Evolutionary conservation across 2,113 vertebrate genomes (phyloP), one percentile per base, ranked within the genome.

Genomic region (Protobothrops flavoviridis): DNA sequence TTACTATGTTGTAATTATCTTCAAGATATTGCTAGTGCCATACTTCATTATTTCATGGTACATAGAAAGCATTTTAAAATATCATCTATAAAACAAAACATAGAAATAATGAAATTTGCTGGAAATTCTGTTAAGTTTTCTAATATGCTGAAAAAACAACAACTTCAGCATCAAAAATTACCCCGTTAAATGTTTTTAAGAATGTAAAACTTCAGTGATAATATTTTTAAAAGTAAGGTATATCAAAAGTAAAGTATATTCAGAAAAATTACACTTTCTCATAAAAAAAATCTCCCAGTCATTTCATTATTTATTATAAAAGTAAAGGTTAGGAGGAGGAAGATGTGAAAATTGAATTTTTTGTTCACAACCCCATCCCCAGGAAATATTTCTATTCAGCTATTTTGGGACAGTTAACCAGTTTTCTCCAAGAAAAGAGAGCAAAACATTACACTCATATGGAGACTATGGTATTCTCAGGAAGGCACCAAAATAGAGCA

Each of bases 291-390:
- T n/a, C 26, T 26, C 12, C 11, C 26, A 29, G 26, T 20, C 29
- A 52, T 29, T n/a, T 88, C 7, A 33, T 21, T 88, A 20, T 88
- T n/a, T 53, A 33, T 7, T 21, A 81, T 81, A 43, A 81, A 43
- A 23, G 74, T 21, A 81, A 21, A 81, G 8, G 33, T 21, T 21
- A 81, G 33, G 33, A 21, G 74, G 17, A 85, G 26, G 90, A 93
- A 95, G 89, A 94, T 90, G 93, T 52, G 93, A 93, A 86, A 95
- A 8, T 88, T 93, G 91, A 64, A 15, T 26, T 94, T 91, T 85
- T 92, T 29, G 92, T 92, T 33, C 92, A 94, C 94, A 95, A 88
- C 87, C 2, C 3, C 33, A 81, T 7, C 33, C 1, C 81, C 15
- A 59, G 90, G 91, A 0, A 0, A 50, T 90, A 93, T 0, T 92